These are phyloP conservation scores for Oryzias celebensis DNA, from an alignment of 2,113 vertebrate genomes.

Conservation along the genomic window DNA sequence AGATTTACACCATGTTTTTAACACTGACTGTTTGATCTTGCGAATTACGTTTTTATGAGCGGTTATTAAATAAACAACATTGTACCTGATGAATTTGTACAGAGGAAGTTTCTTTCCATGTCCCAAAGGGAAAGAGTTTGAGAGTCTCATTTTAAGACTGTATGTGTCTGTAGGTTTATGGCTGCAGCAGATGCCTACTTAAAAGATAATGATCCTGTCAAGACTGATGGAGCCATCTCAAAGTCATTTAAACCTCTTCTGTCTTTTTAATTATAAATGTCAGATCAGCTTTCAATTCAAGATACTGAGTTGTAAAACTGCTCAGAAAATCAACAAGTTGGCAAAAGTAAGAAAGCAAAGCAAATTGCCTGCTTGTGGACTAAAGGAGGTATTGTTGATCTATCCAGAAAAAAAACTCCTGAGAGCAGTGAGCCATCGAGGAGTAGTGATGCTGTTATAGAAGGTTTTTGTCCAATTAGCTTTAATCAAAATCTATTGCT, in stretches of 20 bases:
- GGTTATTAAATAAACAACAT: not conserved
- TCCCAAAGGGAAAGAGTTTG: not conserved
- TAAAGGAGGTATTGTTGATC: not conserved
- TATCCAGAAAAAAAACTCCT: too few species aligned
- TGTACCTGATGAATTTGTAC: not conserved
- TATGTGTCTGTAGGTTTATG: not conserved
- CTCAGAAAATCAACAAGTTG: constrained; percentile 57
- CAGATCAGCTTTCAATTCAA: constrained; percentile 30
- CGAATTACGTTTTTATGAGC: not conserved
- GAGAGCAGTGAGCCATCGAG: too few species aligned
- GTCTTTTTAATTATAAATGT: constrained; percentile 55
- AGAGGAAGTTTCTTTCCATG: not conserved
- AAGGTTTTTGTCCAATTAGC: too few species aligned
- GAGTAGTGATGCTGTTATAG: too few species aligned
- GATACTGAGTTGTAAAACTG: constrained; percentile 42
- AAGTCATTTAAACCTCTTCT: constrained; percentile 17
- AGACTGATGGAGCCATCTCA: constrained; percentile 34
- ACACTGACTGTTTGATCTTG: not conserved
- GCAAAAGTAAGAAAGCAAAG: constrained; percentile 49
- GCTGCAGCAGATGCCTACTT: constrained; percentile 43
- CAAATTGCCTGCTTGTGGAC: constrained; percentile 40
- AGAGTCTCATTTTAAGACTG: not conserved
- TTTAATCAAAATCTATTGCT: too few species aligned
- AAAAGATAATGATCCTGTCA: constrained; percentile 44
- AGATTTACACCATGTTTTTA: constrained; percentile 3